phyloP scores from a whole-genome alignment of 92 coral and sea anemone species.

The Chrysogorgia sp. region DNA sequence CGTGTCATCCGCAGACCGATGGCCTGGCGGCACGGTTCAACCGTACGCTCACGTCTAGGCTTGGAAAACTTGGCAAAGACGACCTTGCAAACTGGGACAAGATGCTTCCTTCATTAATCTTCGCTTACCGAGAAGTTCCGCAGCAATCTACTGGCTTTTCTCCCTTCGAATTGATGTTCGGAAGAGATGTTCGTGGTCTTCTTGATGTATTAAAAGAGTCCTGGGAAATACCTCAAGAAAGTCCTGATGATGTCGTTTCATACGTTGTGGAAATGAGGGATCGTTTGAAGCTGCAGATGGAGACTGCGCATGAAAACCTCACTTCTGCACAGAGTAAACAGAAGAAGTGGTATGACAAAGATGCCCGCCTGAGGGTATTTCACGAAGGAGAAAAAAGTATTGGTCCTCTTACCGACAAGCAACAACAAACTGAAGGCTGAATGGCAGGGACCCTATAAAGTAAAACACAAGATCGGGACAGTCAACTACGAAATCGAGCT shows the following conservation, averaged over 20 bases:
- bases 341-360: constrained; percentile 47
- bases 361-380: constrained; percentile 38
- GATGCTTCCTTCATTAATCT: constrained; percentile 36
- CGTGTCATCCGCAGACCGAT: constrained; percentile 58
- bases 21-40: constrained; percentile 54
- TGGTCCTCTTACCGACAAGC: constrained; percentile 40
- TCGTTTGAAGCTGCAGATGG: neutral
- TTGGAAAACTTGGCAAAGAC: constrained; percentile 31
- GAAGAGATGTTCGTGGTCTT: constrained; percentile 9
- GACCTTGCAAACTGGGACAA: constrained; percentile 58
- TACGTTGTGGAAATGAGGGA: constrained; percentile 23
- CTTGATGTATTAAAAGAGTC: neutral
- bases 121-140: constrained; percentile 52
- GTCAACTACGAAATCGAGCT: constrained; percentile 50
- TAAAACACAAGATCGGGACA: constrained; percentile 35
- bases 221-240: neutral
- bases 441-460: constrained; percentile 52
- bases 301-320: constrained; percentile 13
- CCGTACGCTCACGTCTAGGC: constrained; percentile 57
- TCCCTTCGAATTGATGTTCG: neutral
- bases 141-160: neutral
- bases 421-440: constrained; percentile 43
- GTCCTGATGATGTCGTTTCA: constrained; percentile 31
- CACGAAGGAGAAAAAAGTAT: constrained; percentile 38
- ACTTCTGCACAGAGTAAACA: constrained; percentile 18